Evolutionary conservation across 2,113 vertebrate genomes (phyloP).

Genomic region (Dendropsophus ebraccatus): DNA sequence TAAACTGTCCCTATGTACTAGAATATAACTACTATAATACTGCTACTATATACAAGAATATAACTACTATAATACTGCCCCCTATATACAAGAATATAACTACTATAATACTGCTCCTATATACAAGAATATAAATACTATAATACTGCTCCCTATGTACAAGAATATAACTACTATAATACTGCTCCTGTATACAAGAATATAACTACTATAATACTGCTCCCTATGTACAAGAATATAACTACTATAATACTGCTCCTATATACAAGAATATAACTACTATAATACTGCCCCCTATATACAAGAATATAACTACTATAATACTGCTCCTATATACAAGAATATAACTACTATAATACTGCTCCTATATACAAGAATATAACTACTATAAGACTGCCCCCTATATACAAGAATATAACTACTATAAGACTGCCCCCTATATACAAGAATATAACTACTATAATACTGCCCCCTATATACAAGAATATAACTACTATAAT

Average conservation of each 20-base stretch:
- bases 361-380: slow-evolving; percentile 19
- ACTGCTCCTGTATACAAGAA: slow-evolving; percentile 6
- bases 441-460: slow-evolving; percentile 3
- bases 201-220: slow-evolving; percentile 22
- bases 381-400: slow-evolving; percentile 7
- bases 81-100: not conserved
- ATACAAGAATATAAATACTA: slow-evolving; percentile 11
- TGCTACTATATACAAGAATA: not conserved
- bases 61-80: not conserved
- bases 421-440: not conserved
- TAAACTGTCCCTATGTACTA: not conserved
- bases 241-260: slow-evolving; percentile 24
- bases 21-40: slow-evolving; percentile 4
- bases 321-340: slow-evolving; percentile 12
- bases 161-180: slow-evolving; percentile 22
- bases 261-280: slow-evolving; percentile 16
- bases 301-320: slow-evolving; percentile 8
- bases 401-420: slow-evolving; percentile 9
- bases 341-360: slow-evolving; percentile 24
- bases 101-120: slow-evolving; percentile 19
- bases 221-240: slow-evolving; percentile 2
- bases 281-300: slow-evolving; percentile 9
- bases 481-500: slow-evolving; percentile 15
- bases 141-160: slow-evolving; percentile 6
- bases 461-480: not conserved